Conservation (phyloP, 2,113 vertebrate species). For the western clawed frog (Xenopus tropicalis) region UCB_Xtro_10.0 CM004445.2:13309001-13309500, state of each 20-base stretch:
- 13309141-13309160: conserved; percentile 44
- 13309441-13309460: no score
- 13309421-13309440: no score
- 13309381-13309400: no score
- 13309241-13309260: conserved; percentile 66
- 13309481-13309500: no score
- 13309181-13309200: conserved; percentile 40
- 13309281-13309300: no score
- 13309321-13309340: no score
- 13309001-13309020: conserved; percentile 23
- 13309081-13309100: conserved; percentile 51
- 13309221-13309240: conserved; percentile 66
- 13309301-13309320: no score
- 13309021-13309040: conserved; percentile 62
- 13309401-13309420: no score
- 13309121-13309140: conserved; percentile 50
- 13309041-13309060: conserved; percentile 57
- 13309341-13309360: no score
- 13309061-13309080: conserved; percentile 50
- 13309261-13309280: no score
- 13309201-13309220: conserved; percentile 66
- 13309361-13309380: no score
- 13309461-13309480: no score
- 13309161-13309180: conserved; percentile 70
- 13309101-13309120: not conserved